These are phyloP conservation scores for Taenaris catops DNA, from an alignment of 2,888 invertebrate species.

Conservation along the genomic window DNA sequence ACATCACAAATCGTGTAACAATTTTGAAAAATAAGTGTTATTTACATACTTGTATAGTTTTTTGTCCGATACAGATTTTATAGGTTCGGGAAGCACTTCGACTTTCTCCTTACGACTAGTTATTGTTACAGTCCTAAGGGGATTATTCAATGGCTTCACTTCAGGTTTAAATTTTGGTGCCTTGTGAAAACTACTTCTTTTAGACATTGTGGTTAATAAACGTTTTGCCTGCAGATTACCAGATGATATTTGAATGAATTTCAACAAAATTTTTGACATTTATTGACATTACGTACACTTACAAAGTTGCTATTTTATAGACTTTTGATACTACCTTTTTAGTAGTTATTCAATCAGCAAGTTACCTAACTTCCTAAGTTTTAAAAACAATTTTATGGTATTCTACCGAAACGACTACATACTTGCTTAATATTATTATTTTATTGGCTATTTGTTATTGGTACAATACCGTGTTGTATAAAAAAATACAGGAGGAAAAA, in stretches of 20 bases:
- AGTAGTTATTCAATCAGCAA: too few relatives aligned
- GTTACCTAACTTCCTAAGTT: too few relatives aligned
- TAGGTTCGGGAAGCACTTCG: conserved; percentile 75
- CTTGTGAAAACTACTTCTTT: conserved; percentile 56
- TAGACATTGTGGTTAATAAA: conserved; percentile 48
- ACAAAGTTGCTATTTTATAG: background rate
- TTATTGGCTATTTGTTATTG: too few relatives aligned
- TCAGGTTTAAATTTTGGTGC: conserved; percentile 63
- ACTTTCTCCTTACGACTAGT: conserved; percentile 55
- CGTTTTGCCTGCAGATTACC: conserved; percentile 42
- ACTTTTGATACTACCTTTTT: too few relatives aligned
- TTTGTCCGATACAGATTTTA: conserved; percentile 87
- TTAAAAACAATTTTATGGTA: too few relatives aligned
- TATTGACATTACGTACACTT: conserved; percentile 28
- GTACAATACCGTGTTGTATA: too few relatives aligned
- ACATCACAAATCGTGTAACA: too few relatives aligned
- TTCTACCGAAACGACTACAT: too few relatives aligned
- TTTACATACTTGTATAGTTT: conserved; percentile 85
- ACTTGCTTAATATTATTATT: too few relatives aligned
- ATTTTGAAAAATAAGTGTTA: too few relatives aligned
- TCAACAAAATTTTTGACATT: conserved; percentile 71
- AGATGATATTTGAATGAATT: conserved; percentile 66
- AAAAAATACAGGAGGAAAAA: too few relatives aligned
- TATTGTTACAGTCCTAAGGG: conserved; percentile 36
- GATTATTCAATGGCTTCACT: conserved; percentile 46